Conservation (phyloP, 2,797 vertebrate species). For the Aratinga solstitialis region DNA sequence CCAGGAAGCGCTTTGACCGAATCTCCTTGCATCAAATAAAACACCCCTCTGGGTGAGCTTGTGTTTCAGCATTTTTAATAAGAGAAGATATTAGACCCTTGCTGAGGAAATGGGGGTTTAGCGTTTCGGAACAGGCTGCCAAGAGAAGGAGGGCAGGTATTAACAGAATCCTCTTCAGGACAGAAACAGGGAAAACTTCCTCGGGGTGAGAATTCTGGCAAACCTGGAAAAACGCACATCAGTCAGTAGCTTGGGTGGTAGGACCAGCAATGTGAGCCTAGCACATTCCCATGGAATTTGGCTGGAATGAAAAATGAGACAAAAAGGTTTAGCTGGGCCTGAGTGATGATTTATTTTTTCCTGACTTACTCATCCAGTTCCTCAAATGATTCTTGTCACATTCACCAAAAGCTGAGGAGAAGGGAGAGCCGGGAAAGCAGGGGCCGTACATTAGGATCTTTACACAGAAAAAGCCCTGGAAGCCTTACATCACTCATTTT, state of each 20-base stretch:
- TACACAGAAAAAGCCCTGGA: not conserved
- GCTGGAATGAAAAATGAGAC: not conserved
- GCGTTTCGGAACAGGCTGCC: not conserved
- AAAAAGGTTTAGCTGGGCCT: not conserved
- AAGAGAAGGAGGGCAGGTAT: not conserved
- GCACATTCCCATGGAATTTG: not conserved
- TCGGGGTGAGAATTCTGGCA: not conserved
- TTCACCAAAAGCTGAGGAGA: not conserved
- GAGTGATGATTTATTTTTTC: not conserved
- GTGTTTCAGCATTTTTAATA: slow-evolving; percentile 32
- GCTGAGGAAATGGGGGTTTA: slow-evolving; percentile 37
- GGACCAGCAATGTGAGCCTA: not conserved
- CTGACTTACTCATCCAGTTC: not conserved
- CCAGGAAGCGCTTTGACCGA: slow-evolving; percentile 28
- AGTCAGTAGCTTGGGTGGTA: slow-evolving; percentile 10
- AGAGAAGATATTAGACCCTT: slow-evolving; percentile 30
- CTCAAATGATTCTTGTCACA: not conserved
- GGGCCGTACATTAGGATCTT: not conserved
- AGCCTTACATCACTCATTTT: not conserved
- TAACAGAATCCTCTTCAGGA: not conserved
- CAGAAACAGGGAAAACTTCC: not conserved
- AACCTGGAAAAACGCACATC: not conserved
- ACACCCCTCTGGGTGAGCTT: slow-evolving; percentile 57
- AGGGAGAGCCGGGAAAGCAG: not conserved
- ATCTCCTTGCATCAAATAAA: slow-evolving; percentile 30